Conservation (phyloP, 2,113 vertebrate genomes). For the Apteryx owenii region DNA sequence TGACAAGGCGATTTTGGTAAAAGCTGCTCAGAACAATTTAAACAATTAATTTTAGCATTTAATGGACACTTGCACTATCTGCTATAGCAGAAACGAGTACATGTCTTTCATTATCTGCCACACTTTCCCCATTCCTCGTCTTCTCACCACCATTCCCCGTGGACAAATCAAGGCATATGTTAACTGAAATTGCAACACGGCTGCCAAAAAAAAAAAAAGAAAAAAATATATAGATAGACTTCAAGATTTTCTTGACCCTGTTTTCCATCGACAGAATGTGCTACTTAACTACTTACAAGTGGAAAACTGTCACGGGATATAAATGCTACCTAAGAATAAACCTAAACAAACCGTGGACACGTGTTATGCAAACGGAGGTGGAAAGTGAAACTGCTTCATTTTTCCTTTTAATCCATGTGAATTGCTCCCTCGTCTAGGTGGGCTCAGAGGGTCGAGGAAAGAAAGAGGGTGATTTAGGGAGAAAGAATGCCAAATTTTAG, state of each 20-base stretch:
- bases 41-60: conserved; percentile 69
- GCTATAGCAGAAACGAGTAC: conserved; percentile 50
- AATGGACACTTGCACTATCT: conserved; percentile 57
- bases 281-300: conserved; percentile 32
- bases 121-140: conserved; percentile 5
- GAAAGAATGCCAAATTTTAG: background rate
- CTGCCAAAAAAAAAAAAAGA: background rate
- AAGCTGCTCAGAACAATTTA: conserved; percentile 53
- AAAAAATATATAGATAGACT: background rate
- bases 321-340: background rate
- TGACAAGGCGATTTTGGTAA: background rate
- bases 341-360: background rate
- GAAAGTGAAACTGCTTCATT: background rate
- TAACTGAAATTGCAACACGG: conserved; percentile 58
- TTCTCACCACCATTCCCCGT: background rate
- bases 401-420: background rate
- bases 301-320: conserved; percentile 4
- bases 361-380: background rate
- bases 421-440: background rate
- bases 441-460: background rate
- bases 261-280: conserved; percentile 18
- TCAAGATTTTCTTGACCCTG: conserved; percentile 9
- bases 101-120: conserved; percentile 61
- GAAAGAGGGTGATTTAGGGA: background rate
- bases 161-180: conserved; percentile 32